Evolutionary conservation across 1,140 invertebrate genomes (phyloP), one percentile per base, ranked within the genome.

Genomic region (Zaprionus kolodkinae): DNA sequence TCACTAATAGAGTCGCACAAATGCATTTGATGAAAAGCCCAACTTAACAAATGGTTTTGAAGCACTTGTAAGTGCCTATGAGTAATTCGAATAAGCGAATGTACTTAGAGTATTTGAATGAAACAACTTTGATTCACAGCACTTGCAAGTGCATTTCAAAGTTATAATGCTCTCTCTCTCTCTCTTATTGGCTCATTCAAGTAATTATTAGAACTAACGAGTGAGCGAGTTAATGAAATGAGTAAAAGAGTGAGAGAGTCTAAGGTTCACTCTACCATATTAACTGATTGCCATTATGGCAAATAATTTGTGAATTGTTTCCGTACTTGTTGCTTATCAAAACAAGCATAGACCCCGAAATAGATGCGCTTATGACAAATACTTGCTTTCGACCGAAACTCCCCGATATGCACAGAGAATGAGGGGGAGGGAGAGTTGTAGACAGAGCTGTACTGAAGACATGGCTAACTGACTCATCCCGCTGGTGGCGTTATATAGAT

Each of bases 361-460:
- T 73, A 68, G 64, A 40, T 54, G 65, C 38, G 52, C 17, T 30
- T 33, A 48, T 73, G 64, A 68, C 57, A 74, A 45, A 66, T 50
- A 17, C 48, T 67, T 11, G 5, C 3, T 27, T 59, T 59, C 13
- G 12, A 7, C 13, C 40, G 36, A 54, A 72, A 67, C 27, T 72
- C 50, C 56, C 45, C 54, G 38, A 50, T 21, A 45, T 3, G 15
- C n/a, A 50, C 7, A 17, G 21, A 7, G 10, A 17, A 12, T 2
- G 27, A 30, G 27, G 4, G 27, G 27, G 27, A 30, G 27, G 27
- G 27, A 45, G 45, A 48, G 9, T 17, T 15, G n/a, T 11, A 25
- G 17, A 50, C 9, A 12, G 45, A 50, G 17, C 45, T 15, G 15
- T 1, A 13, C 40, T 15, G 40, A n/a, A 45, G 40, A 45, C 13